Evolutionary conservation across 2,797 vertebrate genomes (phyloP).

Genomic region (Falco cherrug): DNA sequence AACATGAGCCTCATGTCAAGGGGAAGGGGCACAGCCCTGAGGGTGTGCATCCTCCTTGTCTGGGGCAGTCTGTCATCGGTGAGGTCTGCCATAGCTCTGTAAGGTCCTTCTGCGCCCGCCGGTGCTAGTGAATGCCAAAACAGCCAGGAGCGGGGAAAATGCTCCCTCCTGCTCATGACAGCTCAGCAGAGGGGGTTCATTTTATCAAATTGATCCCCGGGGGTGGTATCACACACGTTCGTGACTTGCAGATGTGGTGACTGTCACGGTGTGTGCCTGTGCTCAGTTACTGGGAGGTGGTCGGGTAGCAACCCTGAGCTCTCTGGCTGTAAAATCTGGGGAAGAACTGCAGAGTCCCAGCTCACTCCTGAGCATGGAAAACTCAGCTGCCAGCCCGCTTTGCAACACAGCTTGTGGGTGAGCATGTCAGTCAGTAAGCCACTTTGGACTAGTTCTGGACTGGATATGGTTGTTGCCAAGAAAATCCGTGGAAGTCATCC

Average conservation of each 20-base stretch:
- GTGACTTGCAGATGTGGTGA: constrained; percentile 24
- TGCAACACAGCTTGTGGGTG: neutral
- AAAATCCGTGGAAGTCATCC: constrained; percentile 18
- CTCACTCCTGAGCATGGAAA: neutral
- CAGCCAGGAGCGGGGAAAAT: neutral
- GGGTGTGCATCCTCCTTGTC: accelerated
- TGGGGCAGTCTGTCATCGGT: accelerated
- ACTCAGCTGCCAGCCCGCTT: neutral
- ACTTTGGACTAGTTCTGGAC: neutral
- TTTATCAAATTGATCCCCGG: neutral
- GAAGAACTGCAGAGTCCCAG: neutral
- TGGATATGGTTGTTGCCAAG: neutral
- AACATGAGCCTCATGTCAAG: neutral
- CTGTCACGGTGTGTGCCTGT: neutral
- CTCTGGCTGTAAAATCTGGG: neutral
- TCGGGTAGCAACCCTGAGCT: neutral
- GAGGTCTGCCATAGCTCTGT: neutral
- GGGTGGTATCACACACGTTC: neutral
- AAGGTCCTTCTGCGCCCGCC: neutral
- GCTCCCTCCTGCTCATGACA: neutral
- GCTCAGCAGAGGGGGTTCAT: neutral
- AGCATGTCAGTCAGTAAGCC: neutral
- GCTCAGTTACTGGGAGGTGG: accelerated
- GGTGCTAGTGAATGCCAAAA: neutral
- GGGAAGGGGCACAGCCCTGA: neutral